phyloP scores from a whole-genome alignment of 2,888 invertebrate genomes.

The Muschampia staudingeri region DNA sequence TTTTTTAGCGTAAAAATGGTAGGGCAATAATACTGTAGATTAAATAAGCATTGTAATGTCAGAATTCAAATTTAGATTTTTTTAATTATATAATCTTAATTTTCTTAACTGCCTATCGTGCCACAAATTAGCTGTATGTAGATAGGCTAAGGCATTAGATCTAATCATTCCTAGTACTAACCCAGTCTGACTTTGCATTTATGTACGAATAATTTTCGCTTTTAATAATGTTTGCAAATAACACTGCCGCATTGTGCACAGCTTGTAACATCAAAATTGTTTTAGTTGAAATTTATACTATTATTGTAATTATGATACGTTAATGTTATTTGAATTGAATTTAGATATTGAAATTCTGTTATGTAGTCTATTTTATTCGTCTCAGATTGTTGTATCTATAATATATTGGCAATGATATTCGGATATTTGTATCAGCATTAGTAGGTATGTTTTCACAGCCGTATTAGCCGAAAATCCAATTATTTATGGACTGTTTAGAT shows the following conservation, averaged over 20 bases:
- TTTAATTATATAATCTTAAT: too few relatives aligned
- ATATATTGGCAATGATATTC: constrained; percentile 8
- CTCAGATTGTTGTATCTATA: background rate
- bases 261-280: constrained; percentile 34
- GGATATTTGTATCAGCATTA: background rate
- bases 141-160: constrained; percentile 38
- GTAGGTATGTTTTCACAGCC: background rate
- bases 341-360: constrained; percentile 35
- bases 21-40: background rate
- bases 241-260: constrained; percentile 40
- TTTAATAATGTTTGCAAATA: constrained; percentile 30
- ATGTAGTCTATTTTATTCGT: background rate
- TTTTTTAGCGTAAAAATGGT: background rate
- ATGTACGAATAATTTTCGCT: constrained; percentile 38
- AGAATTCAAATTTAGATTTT: background rate
- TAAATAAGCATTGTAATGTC: background rate
- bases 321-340: constrained; percentile 32
- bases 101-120: constrained; percentile 15
- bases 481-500: background rate
- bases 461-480: background rate
- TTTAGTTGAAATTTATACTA: constrained; percentile 24
- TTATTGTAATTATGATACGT: constrained; percentile 17
- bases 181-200: constrained; percentile 45
- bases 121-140: constrained; percentile 54
- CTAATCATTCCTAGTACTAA: constrained; percentile 47